Base-by-base conservation (phyloP, 92 coral and sea anemone species). In the Hydrozoanthus gracilis region DNA sequence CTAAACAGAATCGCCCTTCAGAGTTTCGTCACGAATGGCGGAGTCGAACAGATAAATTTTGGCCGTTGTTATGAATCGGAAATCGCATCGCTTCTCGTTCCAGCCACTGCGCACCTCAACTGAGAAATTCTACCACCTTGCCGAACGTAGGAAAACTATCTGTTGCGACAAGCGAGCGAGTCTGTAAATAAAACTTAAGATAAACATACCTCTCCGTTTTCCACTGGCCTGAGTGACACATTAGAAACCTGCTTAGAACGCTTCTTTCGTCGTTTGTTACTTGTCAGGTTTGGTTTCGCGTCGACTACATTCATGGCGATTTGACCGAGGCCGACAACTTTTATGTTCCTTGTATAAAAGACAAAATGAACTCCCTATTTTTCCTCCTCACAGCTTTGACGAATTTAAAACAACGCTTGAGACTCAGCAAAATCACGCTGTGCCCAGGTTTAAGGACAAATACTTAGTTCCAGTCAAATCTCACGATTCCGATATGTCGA, bases 221-320 rank as follows among this genome's bases (percentile, higher is more conserved):
- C 85, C 72, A 80, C 20, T 18, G 49, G 48, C 66, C 85, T 80
- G 51, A 74, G 48, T 11, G 85, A 80, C 73, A 68, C 47, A 49
- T 80, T 70, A 17, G 74, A 80, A 65, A 20, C 48, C 74, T 80
- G 85, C 73, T 80, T 80, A 4, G 85, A 49, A 49, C 85, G 85
- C 74, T 80, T 80, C 85, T 80, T 80, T 49, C 85, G 61, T 9
- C 85, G 85, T 66, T 80, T 80, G 75, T 80, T 80, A 70, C 85
- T 67, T 80, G 85, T 80, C 51, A 80, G 85, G 62, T 47, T 80
- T n/a, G 85, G 85, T 62, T 80, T 80, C 85, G 85, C 85, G 9
- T 80, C 85, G 75, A 80, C 85, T 45, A 80, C 85, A 66, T 70
- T 80, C 85, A 80, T 80, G 60, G 75, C 74, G 72, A 80, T 16